Base-by-base conservation (phyloP, 2,113 vertebrate species). In the Chaetodon trifascialis region DNA sequence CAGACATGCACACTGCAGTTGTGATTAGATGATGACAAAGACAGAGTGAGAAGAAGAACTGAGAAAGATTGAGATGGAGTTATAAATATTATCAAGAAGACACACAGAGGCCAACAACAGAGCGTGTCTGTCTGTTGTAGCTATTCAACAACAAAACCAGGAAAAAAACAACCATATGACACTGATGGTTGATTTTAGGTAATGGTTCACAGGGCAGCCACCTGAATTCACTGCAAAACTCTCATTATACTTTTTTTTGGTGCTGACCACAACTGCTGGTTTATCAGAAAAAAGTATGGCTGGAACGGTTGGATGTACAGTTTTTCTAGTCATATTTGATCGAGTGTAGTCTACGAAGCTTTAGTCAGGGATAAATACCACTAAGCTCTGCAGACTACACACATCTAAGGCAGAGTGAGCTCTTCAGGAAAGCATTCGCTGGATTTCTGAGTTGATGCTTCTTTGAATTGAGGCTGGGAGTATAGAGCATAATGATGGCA, bases 351-450 rank as follows among this genome's bases (percentile, higher is more conserved):
- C 71, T 73, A 82, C 80, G 68, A 72, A 51, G 73, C 67, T 80
- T 89, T 68, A 71, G 12, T 56, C 40, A 38, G n/a, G 14, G 76
- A 73, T 54, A 67, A 75, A 72, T 25, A 60, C 11, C 56, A 66
- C 16, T 52, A 25, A 86, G 38, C 47, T 51, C 34, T 25, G 14
- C 17, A 66, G 52, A 56, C 36, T 21, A 65, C 11, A 76, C 76
- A 82, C 63, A 84, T 8, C 42, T 51, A 30, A 78, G 58, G 59
- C 40, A 66, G 6, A 36, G n/a, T 40, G 25, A 0, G 17, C 66
- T 65, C 52, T 80, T 69, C 4, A 62, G 44, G 46, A 65, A 77
- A 60, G 11, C 10, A 36, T 23, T 14, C 0, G 30, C 7, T 66
- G 9, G 64, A 15, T 23, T 62, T 51, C 15, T 23, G 1, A 36